Base-by-base conservation (phyloP, 1,140 invertebrate genomes). In the Zophobas atratus region DNA sequence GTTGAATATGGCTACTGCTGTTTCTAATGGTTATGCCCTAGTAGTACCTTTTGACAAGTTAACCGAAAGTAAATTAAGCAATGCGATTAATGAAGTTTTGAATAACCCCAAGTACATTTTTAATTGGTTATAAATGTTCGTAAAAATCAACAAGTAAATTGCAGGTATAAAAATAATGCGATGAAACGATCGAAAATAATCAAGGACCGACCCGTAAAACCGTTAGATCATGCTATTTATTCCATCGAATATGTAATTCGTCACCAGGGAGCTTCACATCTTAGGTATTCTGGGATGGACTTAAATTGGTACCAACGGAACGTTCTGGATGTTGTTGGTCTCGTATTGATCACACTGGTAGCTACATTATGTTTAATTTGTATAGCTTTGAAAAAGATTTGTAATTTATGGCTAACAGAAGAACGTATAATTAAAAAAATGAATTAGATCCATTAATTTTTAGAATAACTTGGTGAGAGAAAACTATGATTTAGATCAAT, bases 201-300 rank as follows among this genome's bases (percentile, higher is more conserved):
- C 84, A 86, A 84, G 6, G 90, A 91, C 77, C 84, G 87, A 35
- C 89, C 89, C 0, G 77, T 86, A 72, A 80, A 81, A 2, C 90
- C 91, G 0, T 70, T 92, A 34, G 89, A 92, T 46, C 87, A 88
- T 60, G 91, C 91, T 0, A 86, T 92, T 20, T 92, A 92, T 82
- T 92, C 91, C 91, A 91, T 89, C 0, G 83, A 84, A 73, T 20
- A 20, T 20, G 20, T 20, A 20, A 20, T 20, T 20, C 20, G 20
- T 20, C 20, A 20, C 20, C 43, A 90, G 81, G 91, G 91, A 0
- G 90, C 91, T 1, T 88, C 88, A 63, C 90, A 92, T 84, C 83
- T 92, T 6, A 88, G 90, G 79, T 88, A 89, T 6, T 88, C 90
- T 1, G 89, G 89, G 0, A 88, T 90, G 76, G 88, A 92, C 80